These are phyloP conservation scores for Prosopocoilus inquinatus DNA, from an alignment of 2,888 invertebrate genomes.

Conservation along the genomic window DNA sequence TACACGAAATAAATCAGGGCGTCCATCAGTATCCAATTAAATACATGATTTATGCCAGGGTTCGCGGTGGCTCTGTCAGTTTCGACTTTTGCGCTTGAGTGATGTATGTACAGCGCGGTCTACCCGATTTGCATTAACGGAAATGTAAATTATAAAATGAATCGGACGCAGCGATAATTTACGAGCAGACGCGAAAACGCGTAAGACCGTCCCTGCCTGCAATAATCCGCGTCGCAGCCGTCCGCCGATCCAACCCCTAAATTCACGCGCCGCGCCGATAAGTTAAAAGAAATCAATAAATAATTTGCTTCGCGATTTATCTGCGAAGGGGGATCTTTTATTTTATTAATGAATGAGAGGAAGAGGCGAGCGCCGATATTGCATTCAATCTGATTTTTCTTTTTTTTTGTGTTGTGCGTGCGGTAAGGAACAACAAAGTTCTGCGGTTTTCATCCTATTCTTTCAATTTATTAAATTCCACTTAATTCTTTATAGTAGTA, in stretches of 20 bases:
- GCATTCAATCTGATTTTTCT: too few relatives aligned
- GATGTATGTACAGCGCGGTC: constrained; percentile 6
- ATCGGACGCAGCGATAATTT: neutral
- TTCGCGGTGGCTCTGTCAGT: constrained; percentile 8
- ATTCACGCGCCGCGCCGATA: neutral
- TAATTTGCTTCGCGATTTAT: neutral
- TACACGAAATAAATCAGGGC: constrained; percentile 9
- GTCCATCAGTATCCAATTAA: constrained; percentile 16
- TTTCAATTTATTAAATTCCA: too few relatives aligned
- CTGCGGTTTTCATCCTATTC: too few relatives aligned
- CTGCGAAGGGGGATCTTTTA: constrained; percentile 1
- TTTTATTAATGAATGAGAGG: neutral
- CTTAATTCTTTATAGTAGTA: too few relatives aligned
- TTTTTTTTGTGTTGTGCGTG: too few relatives aligned
- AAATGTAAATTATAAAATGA: neutral
- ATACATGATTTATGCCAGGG: constrained; percentile 13
- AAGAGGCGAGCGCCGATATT: neutral
- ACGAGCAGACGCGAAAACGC: neutral
- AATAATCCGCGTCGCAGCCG: too few relatives aligned
- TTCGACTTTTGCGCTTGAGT: constrained; percentile 12
- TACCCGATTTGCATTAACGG: neutral
- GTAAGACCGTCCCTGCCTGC: too few relatives aligned
- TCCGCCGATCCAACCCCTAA: too few relatives aligned
- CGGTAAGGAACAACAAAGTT: too few relatives aligned
- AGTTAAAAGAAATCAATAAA: neutral